phyloP scores from a whole-genome alignment of 2,888 invertebrate species.

The Euclidia mi region DNA sequence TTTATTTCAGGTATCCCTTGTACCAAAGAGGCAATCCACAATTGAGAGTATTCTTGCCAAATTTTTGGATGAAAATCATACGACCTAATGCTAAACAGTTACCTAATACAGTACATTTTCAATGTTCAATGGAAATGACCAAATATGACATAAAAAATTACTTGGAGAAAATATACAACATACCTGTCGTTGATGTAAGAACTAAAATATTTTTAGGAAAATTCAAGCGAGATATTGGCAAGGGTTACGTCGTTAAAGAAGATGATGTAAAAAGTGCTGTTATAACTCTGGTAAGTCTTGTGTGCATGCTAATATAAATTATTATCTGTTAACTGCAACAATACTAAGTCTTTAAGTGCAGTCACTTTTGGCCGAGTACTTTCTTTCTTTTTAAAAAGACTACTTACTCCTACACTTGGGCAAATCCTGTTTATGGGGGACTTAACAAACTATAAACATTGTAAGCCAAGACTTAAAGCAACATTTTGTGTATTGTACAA shows the following conservation, averaged over 20 bases:
- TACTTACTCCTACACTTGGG: too few species aligned
- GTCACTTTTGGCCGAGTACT: too few species aligned
- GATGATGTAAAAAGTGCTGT: constrained; percentile 96
- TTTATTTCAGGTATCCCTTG: constrained; percentile 94
- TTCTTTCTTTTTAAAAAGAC: too few species aligned
- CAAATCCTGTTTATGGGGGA: too few species aligned
- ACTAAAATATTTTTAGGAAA: constrained; percentile 93
- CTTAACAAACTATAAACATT: too few species aligned
- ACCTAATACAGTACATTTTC: constrained; percentile 95
- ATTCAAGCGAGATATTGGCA: constrained; percentile 90
- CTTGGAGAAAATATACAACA: constrained; percentile 98
- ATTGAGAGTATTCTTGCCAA: constrained; percentile 96
- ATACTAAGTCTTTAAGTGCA: too few species aligned
- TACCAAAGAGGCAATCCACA: constrained; percentile 98
- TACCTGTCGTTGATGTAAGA: constrained; percentile 94
- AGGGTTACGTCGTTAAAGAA: constrained; percentile 93
- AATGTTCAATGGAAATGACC: constrained; percentile 98
- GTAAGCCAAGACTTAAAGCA: too few species aligned
- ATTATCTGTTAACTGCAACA: too few species aligned
- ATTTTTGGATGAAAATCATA: constrained; percentile 99
- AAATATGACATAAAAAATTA: constrained; percentile 97
- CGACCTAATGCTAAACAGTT: constrained; percentile 92
- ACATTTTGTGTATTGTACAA: too few species aligned
- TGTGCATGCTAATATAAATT: too few species aligned
- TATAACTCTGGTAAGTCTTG: constrained; percentile 93